Evolutionary conservation across 2,888 invertebrate genomes (phyloP).

Genomic region (Drosophila leonis): DNA sequence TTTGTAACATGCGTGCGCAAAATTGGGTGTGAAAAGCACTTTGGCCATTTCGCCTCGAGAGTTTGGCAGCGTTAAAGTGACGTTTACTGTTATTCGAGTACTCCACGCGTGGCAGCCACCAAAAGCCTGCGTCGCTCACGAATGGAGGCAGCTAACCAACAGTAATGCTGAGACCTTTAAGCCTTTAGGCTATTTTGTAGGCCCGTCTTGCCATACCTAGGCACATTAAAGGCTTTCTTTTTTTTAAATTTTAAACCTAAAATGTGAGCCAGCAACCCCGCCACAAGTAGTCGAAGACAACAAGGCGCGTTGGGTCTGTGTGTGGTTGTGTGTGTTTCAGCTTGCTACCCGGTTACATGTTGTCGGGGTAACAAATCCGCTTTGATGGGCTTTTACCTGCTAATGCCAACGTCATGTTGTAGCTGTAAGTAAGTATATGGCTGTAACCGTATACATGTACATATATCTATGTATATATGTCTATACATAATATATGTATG

Average conservation of each 20-base stretch:
- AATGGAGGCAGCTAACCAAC: neutral
- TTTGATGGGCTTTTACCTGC: conserved; percentile 58
- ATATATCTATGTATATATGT: neutral
- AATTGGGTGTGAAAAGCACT: conserved; percentile 79
- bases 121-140: neutral
- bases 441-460: neutral
- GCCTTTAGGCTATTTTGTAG: conserved; percentile 64
- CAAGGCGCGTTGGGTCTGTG: neutral
- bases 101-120: conserved; percentile 21
- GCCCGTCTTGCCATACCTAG: conserved; percentile 21
- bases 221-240: conserved; percentile 61
- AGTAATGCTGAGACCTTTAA: conserved; percentile 41
- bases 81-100: conserved; percentile 73
- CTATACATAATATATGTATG: neutral
- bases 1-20: conserved; percentile 60
- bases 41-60: conserved; percentile 52
- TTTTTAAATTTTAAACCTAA: conserved; percentile 71
- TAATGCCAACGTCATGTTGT: conserved; percentile 18
- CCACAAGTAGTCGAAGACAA: conserved; percentile 20
- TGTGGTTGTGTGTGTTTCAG: neutral
- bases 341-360: conserved; percentile 27
- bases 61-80: conserved; percentile 60
- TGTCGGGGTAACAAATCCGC: conserved; percentile 66
- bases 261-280: conserved; percentile 29
- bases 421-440: conserved; percentile 6